Conservation (phyloP, 2,888 invertebrate genomes). For the Ypsolopha scabrella region DNA sequence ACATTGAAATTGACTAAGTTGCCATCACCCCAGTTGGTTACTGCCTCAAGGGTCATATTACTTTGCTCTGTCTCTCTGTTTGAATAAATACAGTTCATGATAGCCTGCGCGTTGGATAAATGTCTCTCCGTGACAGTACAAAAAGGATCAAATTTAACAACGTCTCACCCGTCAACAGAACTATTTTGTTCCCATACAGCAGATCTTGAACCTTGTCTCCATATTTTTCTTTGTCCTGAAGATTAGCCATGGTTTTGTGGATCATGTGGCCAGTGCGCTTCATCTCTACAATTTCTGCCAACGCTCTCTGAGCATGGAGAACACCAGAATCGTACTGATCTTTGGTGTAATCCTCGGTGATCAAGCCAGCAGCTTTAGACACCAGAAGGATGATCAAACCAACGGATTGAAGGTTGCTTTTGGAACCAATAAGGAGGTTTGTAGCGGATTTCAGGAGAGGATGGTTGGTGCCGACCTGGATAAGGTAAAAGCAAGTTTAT, state of each 20-base stretch:
- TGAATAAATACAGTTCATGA: no score
- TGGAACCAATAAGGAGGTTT: constrained; percentile 51
- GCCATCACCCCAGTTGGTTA: no score
- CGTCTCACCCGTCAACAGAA: constrained; percentile 37
- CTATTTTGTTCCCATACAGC: constrained; percentile 56
- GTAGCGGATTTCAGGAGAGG: constrained; percentile 55
- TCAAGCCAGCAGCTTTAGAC: constrained; percentile 51
- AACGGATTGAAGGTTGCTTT: constrained; percentile 56
- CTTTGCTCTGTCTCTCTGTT: no score
- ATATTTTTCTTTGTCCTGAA: constrained; percentile 37
- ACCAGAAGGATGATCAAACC: constrained; percentile 48
- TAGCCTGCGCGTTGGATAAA: no score
- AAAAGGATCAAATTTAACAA: no score
- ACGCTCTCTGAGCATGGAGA: constrained; percentile 56
- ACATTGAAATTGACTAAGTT: no score
- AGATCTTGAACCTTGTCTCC: constrained; percentile 45
- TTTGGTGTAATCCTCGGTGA: constrained; percentile 9
- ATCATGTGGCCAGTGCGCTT: constrained; percentile 58
- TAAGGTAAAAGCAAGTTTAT: neutral
- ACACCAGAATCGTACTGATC: constrained; percentile 44
- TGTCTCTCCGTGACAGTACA: no score
- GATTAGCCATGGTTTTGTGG: constrained; percentile 54
- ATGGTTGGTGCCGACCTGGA: constrained; percentile 54
- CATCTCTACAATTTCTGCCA: constrained; percentile 64
- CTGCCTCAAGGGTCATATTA: no score